These are phyloP conservation scores for Sarcophaga bullata DNA, from an alignment of 1,140 invertebrate genomes.

Conservation along the genomic window DNA sequence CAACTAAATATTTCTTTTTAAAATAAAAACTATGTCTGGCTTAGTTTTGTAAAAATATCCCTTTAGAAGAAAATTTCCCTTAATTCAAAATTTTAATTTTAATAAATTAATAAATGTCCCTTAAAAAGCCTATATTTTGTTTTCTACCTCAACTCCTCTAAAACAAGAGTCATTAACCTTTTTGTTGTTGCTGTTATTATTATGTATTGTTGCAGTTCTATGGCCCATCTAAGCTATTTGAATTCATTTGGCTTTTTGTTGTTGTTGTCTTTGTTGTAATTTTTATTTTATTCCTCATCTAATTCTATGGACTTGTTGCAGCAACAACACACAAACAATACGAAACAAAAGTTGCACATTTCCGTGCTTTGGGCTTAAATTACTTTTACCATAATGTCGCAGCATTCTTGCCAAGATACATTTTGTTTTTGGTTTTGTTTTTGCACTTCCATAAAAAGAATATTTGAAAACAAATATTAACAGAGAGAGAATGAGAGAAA, in stretches of 20 bases:
- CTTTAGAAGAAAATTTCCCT: neutral
- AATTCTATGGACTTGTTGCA: slow-evolving; percentile 1
- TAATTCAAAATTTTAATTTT: no score
- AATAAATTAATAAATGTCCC: no score
- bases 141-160: no score
- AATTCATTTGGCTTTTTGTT: neutral
- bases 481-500: no score
- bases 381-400: slow-evolving; percentile 12
- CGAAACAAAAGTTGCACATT: slow-evolving; percentile 26
- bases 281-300: no score
- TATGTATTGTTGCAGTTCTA: neutral
- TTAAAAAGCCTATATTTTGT: no score
- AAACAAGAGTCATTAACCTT: slow-evolving; percentile 20
- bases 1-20: neutral
- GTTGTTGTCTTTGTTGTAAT: neutral
- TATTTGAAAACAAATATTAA: slow-evolving; percentile 15
- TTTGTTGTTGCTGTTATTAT: neutral
- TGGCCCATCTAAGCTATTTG: neutral
- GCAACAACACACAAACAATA: neutral
- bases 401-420: neutral
- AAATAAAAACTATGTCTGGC: neutral
- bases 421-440: neutral
- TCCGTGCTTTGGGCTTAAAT: slow-evolving; percentile 29
- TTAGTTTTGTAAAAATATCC: no score
- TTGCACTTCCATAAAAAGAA: neutral